Evolutionary conservation across 2,797 vertebrate genomes (phyloP), one percentile per base, ranked within the genome.

Genomic region (Trachurus trachurus): DNA sequence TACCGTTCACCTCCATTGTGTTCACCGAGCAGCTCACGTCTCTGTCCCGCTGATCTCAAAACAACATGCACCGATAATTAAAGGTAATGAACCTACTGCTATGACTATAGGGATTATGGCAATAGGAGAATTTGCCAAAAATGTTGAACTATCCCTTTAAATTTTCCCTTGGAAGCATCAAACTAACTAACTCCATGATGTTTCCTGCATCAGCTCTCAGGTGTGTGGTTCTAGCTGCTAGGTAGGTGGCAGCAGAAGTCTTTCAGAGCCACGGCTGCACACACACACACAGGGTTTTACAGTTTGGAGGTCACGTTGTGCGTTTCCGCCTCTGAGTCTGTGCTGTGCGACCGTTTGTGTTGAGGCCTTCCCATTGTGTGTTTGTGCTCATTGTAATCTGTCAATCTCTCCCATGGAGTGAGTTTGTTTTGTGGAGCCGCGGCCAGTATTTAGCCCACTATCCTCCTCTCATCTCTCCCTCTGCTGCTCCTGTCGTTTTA

Each of bases 401-500:
- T 72, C 78, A 69, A 57, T 91, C 76, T 73, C 63, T 76, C 76
- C 67, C 77, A 74, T 22, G 2, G 45, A 84, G 58, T 57, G 82
- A 79, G 85, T 84, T 88, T 86, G 81, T 86, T 87, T 82, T 85
- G 81, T 64, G 59, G 70, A 76, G 49, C 45, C 59, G 67, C 82
- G 80, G 66, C 82, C 76, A 72, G 86, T 84, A 71, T 88, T 90
- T 90, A 84, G 72, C 82, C 82, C 62, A 78, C 77, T 82, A 44
- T 81, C 76, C 45, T 79, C 71, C 66, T 58, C 57, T 85, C 74
- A 78, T 88, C 73, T 59, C 68, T 81, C 75, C 59, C 75, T 82
- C 79, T 75, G 88, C 78, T 81, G 85, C 81, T 88, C 56, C 3
- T 84, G 64, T 82, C 76, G 42, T 96, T 96, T 96, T 95, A 95